phyloP scores from a whole-genome alignment of 2,888 invertebrate species.

The Monoplex corrugatus region DNA sequence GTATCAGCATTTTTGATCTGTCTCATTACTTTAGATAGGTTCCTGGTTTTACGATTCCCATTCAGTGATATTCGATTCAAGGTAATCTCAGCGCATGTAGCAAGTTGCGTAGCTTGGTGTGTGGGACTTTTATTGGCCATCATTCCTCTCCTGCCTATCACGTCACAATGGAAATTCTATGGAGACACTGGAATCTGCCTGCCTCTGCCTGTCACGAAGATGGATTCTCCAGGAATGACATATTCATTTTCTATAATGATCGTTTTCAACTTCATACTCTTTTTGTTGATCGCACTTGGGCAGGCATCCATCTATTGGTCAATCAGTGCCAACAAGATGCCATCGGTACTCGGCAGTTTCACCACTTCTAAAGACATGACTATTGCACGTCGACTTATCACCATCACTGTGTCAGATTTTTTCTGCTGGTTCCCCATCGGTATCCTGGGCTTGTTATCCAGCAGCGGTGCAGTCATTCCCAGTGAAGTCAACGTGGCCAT shows the following conservation, averaged over 20 bases:
- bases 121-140: background rate
- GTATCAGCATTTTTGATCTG: background rate
- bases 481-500: conserved; percentile 53
- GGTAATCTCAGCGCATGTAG: background rate
- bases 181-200: conserved; percentile 16
- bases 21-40: conserved; percentile 5
- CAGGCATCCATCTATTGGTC: conserved; percentile 1
- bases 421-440: conserved; percentile 57
- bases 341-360: background rate
- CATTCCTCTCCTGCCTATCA: conserved; percentile 10
- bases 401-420: conserved; percentile 51
- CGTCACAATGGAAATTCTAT: conserved; percentile 22
- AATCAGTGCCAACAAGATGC: background rate
- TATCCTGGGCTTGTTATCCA: conserved; percentile 48
- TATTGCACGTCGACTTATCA: conserved; percentile 53
- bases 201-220: conserved; percentile 27
- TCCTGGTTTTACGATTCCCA: background rate
- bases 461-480: conserved; percentile 39
- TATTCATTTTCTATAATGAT: conserved; percentile 19
- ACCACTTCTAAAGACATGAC: conserved; percentile 44
- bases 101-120: background rate
- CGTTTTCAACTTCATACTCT: background rate
- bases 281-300: background rate
- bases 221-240: background rate
- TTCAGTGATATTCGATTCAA: background rate